Conservation (phyloP, 2,888 invertebrate genomes). For the Hypsopygia costalis region DNA sequence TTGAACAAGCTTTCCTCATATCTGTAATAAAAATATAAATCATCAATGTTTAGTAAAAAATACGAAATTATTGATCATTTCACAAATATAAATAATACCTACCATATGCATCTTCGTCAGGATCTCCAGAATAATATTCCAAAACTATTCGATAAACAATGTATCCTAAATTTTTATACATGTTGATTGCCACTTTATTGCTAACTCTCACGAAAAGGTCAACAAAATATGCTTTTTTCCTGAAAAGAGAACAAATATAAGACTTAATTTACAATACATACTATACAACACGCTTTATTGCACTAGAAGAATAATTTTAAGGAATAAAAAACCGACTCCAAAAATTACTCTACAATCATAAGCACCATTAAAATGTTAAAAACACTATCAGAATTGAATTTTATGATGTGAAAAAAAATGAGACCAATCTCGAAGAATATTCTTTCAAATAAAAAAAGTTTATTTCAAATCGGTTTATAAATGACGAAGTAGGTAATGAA, state of each 20-base stretch:
- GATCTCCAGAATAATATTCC: slow-evolving; percentile 98
- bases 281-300: too few species aligned
- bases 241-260: slow-evolving; percentile 65
- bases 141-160: slow-evolving; percentile 97
- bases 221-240: slow-evolving; percentile 98
- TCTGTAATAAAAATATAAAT: slow-evolving; percentile 82
- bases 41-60: not conserved
- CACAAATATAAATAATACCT: slow-evolving; percentile 78
- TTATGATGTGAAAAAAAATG: too few species aligned
- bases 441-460: too few species aligned
- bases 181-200: slow-evolving; percentile 97
- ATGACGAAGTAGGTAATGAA: too few species aligned
- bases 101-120: slow-evolving; percentile 99
- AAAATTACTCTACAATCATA: too few species aligned
- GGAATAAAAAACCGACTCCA: too few species aligned
- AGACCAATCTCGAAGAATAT: too few species aligned
- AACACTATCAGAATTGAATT: too few species aligned
- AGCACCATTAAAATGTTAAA: too few species aligned
- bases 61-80: not conserved
- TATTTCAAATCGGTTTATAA: too few species aligned
- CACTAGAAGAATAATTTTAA: too few species aligned
- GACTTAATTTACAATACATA: too few species aligned
- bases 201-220: slow-evolving; percentile 99
- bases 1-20: slow-evolving; percentile 98
- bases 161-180: slow-evolving; percentile 98